Evolutionary conservation across 2,113 vertebrate species (phyloP), one percentile per base, ranked within the genome.

Genomic region (Empidonax alnorum): DNA sequence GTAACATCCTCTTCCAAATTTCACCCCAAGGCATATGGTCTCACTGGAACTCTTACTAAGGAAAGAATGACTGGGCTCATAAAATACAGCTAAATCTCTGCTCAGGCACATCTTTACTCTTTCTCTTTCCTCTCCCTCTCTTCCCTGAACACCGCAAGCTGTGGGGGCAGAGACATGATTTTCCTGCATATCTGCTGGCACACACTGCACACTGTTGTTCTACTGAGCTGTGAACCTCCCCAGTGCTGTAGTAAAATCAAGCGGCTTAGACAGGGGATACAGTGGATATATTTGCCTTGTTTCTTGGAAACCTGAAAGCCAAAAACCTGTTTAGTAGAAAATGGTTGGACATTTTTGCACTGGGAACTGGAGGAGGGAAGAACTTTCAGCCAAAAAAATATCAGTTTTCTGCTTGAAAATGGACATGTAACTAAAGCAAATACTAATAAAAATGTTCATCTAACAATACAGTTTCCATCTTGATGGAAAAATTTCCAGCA

Each of bases 231-330:
- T n/a, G 80, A 93, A 67, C 73, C n/a, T 93, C 62, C 81, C 53
- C 80, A 10, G 52, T 0, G 76, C 73, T 68, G 58, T 58, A 85
- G 84, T 77, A 95, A 94, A 95, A 97, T 23, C 75, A 46, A 84
- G 76, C 46, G 65, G 68, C 61, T 94, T 22, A 90, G 73, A 9
- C 55, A 65, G 75, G 61, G 84, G 76, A 89, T 23, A 49, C 9
- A 0, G 86, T 77, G 72, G 80, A 94, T 95, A 87, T 71, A 95
- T 95, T 93, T 93, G 91, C 87, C 93, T 86, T 89, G 94, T 97
- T 93, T 81, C 94, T 86, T 94, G 89, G 93, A 97, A 97, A 96
- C 92, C 93, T 89, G 92, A 84, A 96, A 96, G 62, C 50, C 63
- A 88, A 87, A 94, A 95, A 86, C 75, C 95, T 90, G 92, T 74